These are phyloP conservation scores for Valencia hispanica DNA, from an alignment of 2,797 vertebrate species.

Conservation along the genomic window DNA sequence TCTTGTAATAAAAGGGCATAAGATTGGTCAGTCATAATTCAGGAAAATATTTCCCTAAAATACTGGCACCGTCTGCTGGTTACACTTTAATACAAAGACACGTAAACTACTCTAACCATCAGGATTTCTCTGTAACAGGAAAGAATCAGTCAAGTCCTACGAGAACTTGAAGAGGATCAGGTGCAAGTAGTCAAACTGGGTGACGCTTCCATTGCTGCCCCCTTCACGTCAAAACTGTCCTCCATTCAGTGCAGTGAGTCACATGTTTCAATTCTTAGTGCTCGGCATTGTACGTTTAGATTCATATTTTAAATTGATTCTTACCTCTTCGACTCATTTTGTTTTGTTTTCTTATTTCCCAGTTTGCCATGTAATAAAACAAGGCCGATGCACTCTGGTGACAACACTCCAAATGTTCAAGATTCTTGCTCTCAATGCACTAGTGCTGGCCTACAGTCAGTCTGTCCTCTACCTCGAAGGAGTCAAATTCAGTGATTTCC, in stretches of 20 bases:
- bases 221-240: slow-evolving; percentile 97
- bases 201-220: slow-evolving; percentile 96
- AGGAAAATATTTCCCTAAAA: neutral
- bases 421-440: slow-evolving; percentile 95
- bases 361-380: slow-evolving; percentile 99
- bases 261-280: neutral
- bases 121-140: slow-evolving; percentile 79
- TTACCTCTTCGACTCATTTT: slow-evolving; percentile 3
- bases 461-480: slow-evolving; percentile 97
- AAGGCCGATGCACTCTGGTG: slow-evolving; percentile 95
- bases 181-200: slow-evolving; percentile 94
- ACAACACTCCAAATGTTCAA: slow-evolving; percentile 99
- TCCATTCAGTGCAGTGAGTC: slow-evolving; percentile 98
- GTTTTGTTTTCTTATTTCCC: slow-evolving; percentile 2
- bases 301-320: neutral
- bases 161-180: slow-evolving; percentile 95
- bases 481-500: slow-evolving; percentile 98
- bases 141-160: slow-evolving; percentile 91
- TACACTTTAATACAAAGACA: neutral
- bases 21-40: neutral
- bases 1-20: no score
- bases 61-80: neutral
- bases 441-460: slow-evolving; percentile 97
- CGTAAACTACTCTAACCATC: slow-evolving; percentile 26
- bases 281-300: neutral